Evolutionary conservation across 2,888 invertebrate species (phyloP).

Genomic region (Pseudococcus longispinus): DNA sequence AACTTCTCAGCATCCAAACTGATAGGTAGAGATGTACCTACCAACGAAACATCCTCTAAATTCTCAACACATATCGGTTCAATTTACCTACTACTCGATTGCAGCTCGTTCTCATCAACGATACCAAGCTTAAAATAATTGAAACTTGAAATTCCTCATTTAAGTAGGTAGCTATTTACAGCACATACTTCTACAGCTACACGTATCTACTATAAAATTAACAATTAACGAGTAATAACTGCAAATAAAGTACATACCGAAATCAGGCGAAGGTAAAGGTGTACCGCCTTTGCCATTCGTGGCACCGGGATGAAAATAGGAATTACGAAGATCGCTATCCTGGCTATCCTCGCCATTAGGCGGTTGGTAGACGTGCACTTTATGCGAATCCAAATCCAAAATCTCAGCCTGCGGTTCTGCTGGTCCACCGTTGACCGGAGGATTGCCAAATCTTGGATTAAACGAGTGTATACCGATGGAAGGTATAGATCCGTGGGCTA

Average conservation of each 20-base stretch:
- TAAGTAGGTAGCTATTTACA: not conserved
- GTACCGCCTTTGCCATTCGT: constrained; percentile 50
- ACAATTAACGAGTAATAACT: not conserved
- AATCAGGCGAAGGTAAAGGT: constrained; percentile 59
- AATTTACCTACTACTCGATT: too few species aligned
- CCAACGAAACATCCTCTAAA: too few species aligned
- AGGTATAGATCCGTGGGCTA: not conserved
- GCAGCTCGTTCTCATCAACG: too few species aligned
- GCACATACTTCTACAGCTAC: not conserved
- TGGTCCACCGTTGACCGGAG: constrained; percentile 61
- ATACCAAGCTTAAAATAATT: too few species aligned
- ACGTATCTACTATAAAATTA: not conserved
- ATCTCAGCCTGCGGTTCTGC: constrained; percentile 77
- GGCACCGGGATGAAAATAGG: constrained; percentile 56
- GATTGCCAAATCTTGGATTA: constrained; percentile 62
- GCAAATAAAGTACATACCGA: constrained; percentile 59
- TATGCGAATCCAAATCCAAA: constrained; percentile 86
- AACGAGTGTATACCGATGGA: constrained; percentile 19
- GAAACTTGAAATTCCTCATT: too few species aligned
- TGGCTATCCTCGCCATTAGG: constrained; percentile 55
- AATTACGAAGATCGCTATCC: constrained; percentile 54
- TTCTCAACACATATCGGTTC: too few species aligned
- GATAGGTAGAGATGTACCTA: too few species aligned
- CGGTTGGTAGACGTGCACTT: constrained; percentile 70
- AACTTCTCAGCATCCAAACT: too few species aligned